These are phyloP conservation scores for Dicyrtoma fusca DNA, from an alignment of 2,888 invertebrate genomes.

Conservation along the genomic window DNA sequence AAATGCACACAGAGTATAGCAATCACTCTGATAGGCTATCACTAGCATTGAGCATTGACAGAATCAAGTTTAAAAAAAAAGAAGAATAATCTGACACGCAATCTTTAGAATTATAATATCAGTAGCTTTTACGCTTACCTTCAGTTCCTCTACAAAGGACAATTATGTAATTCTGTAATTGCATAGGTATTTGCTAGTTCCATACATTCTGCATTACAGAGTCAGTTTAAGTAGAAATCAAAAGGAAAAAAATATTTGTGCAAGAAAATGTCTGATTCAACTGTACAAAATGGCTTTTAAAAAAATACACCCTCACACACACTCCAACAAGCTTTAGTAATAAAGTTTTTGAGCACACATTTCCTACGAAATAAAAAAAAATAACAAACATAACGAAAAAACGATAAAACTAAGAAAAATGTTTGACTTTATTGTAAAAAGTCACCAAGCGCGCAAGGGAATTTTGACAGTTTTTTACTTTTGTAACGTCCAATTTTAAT, in stretches of 20 bases:
- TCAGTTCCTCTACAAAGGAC: background rate
- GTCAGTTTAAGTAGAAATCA: no score
- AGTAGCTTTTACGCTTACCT: background rate
- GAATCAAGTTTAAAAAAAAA: no score
- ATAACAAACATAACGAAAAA: no score
- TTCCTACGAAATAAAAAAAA: slow-evolving; percentile 12
- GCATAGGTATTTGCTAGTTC: no score
- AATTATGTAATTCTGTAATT: no score
- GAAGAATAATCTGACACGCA: no score
- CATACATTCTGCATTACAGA: no score
- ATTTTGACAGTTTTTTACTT: slow-evolving; percentile 36
- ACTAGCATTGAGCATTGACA: no score
- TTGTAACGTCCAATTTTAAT: slow-evolving; percentile 23
- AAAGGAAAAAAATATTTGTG: background rate
- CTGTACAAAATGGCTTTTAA: slow-evolving; percentile 14
- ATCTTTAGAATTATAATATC: background rate
- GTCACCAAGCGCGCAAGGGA: background rate
- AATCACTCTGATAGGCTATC: no score
- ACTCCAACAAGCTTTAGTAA: background rate
- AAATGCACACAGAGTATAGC: no score
- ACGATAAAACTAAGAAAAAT: slow-evolving; percentile 9
- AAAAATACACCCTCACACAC: background rate
- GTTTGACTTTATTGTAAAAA: slow-evolving; percentile 25
- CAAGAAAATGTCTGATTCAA: slow-evolving; percentile 29
- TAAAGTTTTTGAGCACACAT: slow-evolving; percentile 14